A percentile compares a stretch with the other conserved stretches of the same genome.
These are phyloP conservation scores for Sebastes taczanowskii DNA, from an alignment of 2,797 vertebrate species.

Conservation along the genomic window DNA sequence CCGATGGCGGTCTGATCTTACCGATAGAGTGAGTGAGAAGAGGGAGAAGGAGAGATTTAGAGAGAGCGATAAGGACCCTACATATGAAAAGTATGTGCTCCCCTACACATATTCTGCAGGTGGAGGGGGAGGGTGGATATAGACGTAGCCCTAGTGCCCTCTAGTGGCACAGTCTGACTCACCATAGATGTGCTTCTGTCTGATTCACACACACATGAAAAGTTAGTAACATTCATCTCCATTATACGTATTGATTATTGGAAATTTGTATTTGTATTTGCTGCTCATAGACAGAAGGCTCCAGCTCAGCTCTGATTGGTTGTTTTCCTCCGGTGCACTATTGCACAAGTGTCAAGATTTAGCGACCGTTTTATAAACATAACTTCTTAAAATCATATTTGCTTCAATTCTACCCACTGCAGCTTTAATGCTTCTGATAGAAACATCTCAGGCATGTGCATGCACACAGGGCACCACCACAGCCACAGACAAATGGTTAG, in stretches of 20 bases:
- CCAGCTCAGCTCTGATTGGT: too few species aligned
- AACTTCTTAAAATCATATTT: too few species aligned
- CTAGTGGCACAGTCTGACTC: conserved; percentile 68
- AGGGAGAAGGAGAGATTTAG: conserved; percentile 64
- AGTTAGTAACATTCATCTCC: neutral
- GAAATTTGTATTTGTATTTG: neutral
- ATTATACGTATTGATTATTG: neutral
- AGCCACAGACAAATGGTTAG: neutral
- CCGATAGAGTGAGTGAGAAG: conserved; percentile 64
- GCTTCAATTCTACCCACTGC: too few species aligned
- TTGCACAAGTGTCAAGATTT: too few species aligned
- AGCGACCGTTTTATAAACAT: too few species aligned
- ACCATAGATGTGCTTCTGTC: neutral
- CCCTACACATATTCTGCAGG: conserved; percentile 46
- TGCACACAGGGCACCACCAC: neutral
- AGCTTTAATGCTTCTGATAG: conserved; percentile 38
- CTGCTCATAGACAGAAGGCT: too few species aligned
- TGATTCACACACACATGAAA: conserved; percentile 1
- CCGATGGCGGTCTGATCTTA: conserved; percentile 61
- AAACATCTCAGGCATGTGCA: conserved; percentile 14
- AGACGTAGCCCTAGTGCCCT: conserved; percentile 82
- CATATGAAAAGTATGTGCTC: conserved; percentile 66
- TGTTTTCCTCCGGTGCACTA: too few species aligned
- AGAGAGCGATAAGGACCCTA: conserved; percentile 67
- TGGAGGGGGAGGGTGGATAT: conserved; percentile 25